Evolutionary conservation across 2,888 invertebrate species (phyloP).

Genomic region (Andrena fulva): DNA sequence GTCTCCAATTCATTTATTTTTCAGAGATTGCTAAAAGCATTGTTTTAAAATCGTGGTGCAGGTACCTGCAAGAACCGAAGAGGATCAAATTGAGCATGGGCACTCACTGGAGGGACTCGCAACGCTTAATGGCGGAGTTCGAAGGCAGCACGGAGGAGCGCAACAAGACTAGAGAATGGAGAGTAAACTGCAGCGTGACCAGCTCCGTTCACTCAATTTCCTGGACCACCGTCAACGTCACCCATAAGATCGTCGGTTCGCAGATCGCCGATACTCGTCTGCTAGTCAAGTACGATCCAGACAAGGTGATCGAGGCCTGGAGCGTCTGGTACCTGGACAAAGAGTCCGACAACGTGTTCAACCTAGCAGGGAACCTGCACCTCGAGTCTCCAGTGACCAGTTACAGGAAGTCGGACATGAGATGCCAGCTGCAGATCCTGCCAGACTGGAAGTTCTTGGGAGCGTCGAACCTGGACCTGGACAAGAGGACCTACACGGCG

Average conservation of each 20-base stretch:
- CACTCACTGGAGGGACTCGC: constrained; percentile 87
- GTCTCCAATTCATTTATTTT: too few species aligned
- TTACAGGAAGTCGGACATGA: constrained; percentile 89
- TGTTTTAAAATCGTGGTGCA: constrained; percentile 66
- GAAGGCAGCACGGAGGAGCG: constrained; percentile 85
- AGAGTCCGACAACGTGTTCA: constrained; percentile 86
- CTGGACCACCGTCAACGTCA: constrained; percentile 86
- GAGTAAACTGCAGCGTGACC: constrained; percentile 84
- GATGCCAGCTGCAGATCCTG: constrained; percentile 88
- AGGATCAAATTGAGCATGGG: constrained; percentile 86
- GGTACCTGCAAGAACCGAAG: constrained; percentile 86
- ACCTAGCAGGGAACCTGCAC: constrained; percentile 89
- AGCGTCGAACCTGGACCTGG: constrained; percentile 89
- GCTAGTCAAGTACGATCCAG: constrained; percentile 88
- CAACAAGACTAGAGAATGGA: constrained; percentile 85
- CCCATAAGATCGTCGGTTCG: constrained; percentile 86
- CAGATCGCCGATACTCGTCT: constrained; percentile 85
- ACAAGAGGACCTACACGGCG: constrained; percentile 89
- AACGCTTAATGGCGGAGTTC: constrained; percentile 87
- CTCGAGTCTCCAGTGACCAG: constrained; percentile 89
- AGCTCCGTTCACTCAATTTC: constrained; percentile 88
- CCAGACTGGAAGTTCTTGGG: constrained; percentile 89
- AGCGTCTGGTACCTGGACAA: constrained; percentile 90
- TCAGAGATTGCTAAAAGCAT: background rate
- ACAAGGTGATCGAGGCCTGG: constrained; percentile 89